Evolutionary conservation across 2,797 vertebrate species (phyloP).

Genomic region (Eurystomus glaucurus): DNA sequence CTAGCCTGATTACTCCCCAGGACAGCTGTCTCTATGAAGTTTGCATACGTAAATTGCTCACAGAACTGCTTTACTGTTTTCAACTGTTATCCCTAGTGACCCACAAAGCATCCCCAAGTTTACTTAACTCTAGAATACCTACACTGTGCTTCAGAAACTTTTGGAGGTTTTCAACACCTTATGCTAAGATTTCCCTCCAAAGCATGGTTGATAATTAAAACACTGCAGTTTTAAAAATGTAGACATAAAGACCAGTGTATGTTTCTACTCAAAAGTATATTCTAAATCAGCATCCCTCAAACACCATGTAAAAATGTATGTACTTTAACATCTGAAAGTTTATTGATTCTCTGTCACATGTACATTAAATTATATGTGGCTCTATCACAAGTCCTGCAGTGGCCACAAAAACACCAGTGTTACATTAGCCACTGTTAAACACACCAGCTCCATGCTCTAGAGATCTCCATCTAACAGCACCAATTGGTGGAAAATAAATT

Average conservation of each 20-base stretch:
- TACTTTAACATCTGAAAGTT: neutral
- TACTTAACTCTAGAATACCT: neutral
- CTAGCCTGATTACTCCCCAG: accelerated
- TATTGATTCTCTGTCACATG: neutral
- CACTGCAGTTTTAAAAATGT: neutral
- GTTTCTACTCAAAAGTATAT: neutral
- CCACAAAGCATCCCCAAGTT: neutral
- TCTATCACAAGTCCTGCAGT: neutral
- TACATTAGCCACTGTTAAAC: neutral
- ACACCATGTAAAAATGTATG: neutral
- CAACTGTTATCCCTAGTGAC: neutral
- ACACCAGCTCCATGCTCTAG: neutral
- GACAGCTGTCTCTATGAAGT: neutral
- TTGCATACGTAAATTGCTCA: neutral
- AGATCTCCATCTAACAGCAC: neutral
- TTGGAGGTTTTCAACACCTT: neutral
- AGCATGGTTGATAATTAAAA: neutral
- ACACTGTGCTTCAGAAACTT: neutral
- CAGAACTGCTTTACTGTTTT: neutral
- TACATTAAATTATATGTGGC: neutral
- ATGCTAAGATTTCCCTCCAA: constrained; percentile 9
- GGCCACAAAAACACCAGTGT: neutral
- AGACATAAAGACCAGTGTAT: neutral
- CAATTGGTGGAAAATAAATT: neutral
- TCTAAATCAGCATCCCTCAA: neutral